Evolutionary conservation across 2,888 invertebrate genomes (phyloP), one percentile per base, ranked within the genome.

Genomic region (Sepiola atlantica): DNA sequence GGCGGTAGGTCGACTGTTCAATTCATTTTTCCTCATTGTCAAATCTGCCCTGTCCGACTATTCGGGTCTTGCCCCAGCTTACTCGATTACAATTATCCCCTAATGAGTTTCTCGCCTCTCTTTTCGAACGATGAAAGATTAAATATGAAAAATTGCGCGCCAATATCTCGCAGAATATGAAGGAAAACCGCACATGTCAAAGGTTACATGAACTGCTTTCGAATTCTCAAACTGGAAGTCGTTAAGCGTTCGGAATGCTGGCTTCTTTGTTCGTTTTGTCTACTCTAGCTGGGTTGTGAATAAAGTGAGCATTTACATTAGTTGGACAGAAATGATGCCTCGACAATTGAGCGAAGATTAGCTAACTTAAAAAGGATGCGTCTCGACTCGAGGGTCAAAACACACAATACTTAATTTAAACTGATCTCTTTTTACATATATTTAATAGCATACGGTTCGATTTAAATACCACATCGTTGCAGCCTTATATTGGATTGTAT

Each of bases 101-200:
- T 77, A 77, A 77, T 77, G 77, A 77, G 32, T 77, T 77, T n/a
- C 77, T n/a, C 77, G 77, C 77, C 77, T 77, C 77, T n/a, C 77
- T 77, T 77, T 77, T 77, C 77, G 77, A n/a, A 16, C 77, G n/a
- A 77, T n/a, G 77, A 77, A 28, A 28, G 28, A 61, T 28, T 61
- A 28, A 61, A 28, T 24, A 61, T n/a, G n/a, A 77, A 18, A 32
- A 77, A 77, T 77, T 77, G 32, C n/a, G 77, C 18, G 77, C n/a
- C 77, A 77, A 77, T 77, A n/a, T 77, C 77, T 77, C 77, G n/a
- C 77, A 77, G 32, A 77, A n/a, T n/a, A 77, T n/a, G 77, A 77
- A 77, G 77, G 77, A n/a, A 77, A 77, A 77, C 77, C 16, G n/a
- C n/a, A 16, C 12, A 14, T 3, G 77, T 16, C n/a, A 77, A 77